Conservation (phyloP, 2,888 invertebrate genomes). For the Ennomos quercinarius region DNA sequence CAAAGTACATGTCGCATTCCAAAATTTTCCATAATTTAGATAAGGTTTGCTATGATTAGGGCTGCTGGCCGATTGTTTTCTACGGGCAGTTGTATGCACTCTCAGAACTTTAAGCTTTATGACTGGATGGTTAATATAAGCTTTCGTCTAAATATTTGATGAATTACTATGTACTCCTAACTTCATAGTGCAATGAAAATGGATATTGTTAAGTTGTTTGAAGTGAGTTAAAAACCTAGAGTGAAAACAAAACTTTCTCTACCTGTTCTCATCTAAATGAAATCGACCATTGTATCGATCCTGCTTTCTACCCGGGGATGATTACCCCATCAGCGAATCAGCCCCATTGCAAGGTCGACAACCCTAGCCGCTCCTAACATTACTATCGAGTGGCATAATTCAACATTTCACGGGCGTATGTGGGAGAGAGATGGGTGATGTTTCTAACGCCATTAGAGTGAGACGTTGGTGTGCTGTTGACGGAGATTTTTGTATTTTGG, state of each 20-base stretch:
- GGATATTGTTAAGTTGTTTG: too few species aligned
- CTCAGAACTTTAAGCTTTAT: background rate
- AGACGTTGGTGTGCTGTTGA: constrained; percentile 51
- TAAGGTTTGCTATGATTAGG: constrained; percentile 85
- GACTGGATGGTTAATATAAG: background rate
- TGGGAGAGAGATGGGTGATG: constrained; percentile 53
- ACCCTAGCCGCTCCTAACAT: constrained; percentile 58
- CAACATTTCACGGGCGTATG: constrained; percentile 62
- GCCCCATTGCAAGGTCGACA: constrained; percentile 47
- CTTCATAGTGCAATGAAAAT: too few species aligned
- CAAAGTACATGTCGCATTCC: constrained; percentile 72
- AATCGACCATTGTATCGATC: constrained; percentile 21
- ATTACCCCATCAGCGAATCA: constrained; percentile 40
- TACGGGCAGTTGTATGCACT: constrained; percentile 1
- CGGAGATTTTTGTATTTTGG: constrained; percentile 77
- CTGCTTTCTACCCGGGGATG: constrained; percentile 31
- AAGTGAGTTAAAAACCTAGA: too few species aligned
- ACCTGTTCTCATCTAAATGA: constrained; percentile 1
- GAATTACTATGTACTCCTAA: too few species aligned
- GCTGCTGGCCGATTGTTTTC: constrained; percentile 52
- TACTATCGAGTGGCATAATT: constrained; percentile 64
- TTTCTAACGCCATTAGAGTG: constrained; percentile 50
- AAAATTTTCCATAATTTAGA: constrained; percentile 85
- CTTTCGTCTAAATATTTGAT: background rate
- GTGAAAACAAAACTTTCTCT: constrained; percentile 1